Conservation (phyloP, 2,888 invertebrate genomes). For the Ptilodon capucinus region DNA sequence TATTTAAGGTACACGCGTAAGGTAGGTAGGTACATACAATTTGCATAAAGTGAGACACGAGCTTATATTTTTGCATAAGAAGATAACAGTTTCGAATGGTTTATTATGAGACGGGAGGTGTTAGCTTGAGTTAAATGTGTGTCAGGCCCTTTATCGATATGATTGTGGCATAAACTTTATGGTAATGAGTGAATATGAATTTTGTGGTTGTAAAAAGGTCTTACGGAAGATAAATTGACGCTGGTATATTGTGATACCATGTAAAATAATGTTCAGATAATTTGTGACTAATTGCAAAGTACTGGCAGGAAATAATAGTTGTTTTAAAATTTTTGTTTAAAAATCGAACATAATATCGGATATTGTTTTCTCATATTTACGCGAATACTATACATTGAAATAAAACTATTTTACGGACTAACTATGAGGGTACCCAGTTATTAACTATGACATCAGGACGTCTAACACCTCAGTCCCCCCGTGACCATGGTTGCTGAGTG, state of each 20-base stretch:
- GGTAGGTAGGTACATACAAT: conserved; percentile 59
- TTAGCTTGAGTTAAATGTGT: conserved; percentile 37
- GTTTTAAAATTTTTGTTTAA: no score
- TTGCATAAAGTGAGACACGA: conserved; percentile 80
- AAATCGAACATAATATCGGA: no score
- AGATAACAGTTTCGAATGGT: conserved; percentile 69
- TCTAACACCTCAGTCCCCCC: no score
- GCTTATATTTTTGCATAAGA: conserved; percentile 79
- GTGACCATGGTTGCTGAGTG: no score
- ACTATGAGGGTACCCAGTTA: no score
- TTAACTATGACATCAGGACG: no score
- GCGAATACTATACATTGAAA: no score
- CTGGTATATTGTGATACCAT: conserved; percentile 18
- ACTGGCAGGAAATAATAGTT: background rate
- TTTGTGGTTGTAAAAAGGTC: conserved; percentile 14
- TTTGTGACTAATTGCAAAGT: background rate
- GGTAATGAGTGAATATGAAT: conserved; percentile 41
- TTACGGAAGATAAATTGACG: conserved; percentile 25
- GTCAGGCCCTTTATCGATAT: conserved; percentile 44
- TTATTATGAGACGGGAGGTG: conserved; percentile 45
- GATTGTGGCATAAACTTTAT: conserved; percentile 45
- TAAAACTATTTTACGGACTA: no score
- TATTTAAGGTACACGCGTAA: conserved; percentile 66
- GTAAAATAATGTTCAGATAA: conserved; percentile 16
- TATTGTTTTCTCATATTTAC: no score